Evolutionary conservation across 2,797 vertebrate species (phyloP).

Genomic region (Staurois parvus): DNA sequence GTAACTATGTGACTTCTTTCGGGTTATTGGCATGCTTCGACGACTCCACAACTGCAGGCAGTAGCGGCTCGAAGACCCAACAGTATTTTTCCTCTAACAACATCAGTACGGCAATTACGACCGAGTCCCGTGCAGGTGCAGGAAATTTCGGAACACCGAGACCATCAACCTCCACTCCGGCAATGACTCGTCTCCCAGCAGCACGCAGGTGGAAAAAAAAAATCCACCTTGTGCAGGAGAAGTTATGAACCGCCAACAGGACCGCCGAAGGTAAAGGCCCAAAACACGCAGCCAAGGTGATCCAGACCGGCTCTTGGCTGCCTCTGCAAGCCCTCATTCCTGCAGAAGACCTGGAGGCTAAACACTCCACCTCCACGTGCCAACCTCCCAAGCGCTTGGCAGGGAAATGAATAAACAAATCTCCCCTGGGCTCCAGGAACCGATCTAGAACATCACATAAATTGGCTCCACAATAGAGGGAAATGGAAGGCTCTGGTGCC

Average conservation of each 20-base stretch:
- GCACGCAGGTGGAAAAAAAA: constrained; percentile 15
- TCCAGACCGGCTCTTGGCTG: constrained; percentile 51
- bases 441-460: constrained; percentile 53
- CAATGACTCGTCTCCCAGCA: constrained; percentile 5
- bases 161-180: neutral
- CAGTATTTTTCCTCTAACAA: constrained; percentile 12
- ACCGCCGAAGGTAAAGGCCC: constrained; percentile 30
- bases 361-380: constrained; percentile 51
- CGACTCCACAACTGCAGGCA: neutral
- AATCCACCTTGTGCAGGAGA: constrained; percentile 16
- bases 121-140: constrained; percentile 41
- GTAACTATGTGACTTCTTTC: too few species aligned
- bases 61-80: neutral
- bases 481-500: constrained; percentile 46
- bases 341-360: constrained; percentile 58
- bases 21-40: neutral
- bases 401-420: constrained; percentile 56
- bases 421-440: constrained; percentile 57
- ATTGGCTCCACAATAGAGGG: constrained; percentile 58
- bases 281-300: constrained; percentile 43
- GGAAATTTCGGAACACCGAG: neutral
- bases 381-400: constrained; percentile 59
- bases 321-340: constrained; percentile 46
- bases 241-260: constrained; percentile 29
- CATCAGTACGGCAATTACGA: neutral